Evolutionary conservation across 2,113 vertebrate species (phyloP), one percentile per base, ranked within the genome.

Genomic region (Panthera tigris): DNA sequence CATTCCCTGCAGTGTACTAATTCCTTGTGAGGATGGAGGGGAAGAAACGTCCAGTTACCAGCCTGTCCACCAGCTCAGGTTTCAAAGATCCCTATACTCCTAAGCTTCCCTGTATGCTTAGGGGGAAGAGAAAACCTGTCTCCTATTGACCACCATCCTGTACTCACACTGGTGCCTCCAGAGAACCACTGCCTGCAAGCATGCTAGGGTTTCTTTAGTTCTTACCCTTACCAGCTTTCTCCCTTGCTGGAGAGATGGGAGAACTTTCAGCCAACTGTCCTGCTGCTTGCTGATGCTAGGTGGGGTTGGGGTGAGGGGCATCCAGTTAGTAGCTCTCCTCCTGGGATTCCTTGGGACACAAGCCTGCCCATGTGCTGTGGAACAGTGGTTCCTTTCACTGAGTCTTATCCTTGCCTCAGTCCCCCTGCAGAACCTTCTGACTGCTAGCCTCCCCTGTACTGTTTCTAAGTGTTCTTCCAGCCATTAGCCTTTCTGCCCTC

Each of bases 251-350:
- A n/a, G 55, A 88, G 73, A 74, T 13, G 16, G 21, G 55, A 21
- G 21, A 36, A 29, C 11, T n/a, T 71, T 61, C 63, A 39, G 82
- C 50, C 52, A 65, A 21, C 50, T 86, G 29, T 41, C 18, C 63
- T 71, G 27, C 63, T 31, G 61, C n/a, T 14, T 4, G n/a, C 36
- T 83, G 78, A 76, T 52, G 50, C 39, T 57, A 39, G 73, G 14
- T 3, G 3, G 33, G 41, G 63, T 4, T 1, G 45, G 1, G 6
- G 9, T 0, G 39, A 55, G n/a, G 18, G 16, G 11, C 27, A 65
- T 33, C 25, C 12, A 65, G 31, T 93, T 36, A 76, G 48, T 78
- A 93, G 48, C 78, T 48, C 23, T 69, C 55, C 52, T 52, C 25
- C 36, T 21, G 21, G 19, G 41, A 69, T 50, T 93, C 39, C 27